Base-by-base conservation (phyloP, 2,888 invertebrate species). In the Pollenia angustigena region DNA sequence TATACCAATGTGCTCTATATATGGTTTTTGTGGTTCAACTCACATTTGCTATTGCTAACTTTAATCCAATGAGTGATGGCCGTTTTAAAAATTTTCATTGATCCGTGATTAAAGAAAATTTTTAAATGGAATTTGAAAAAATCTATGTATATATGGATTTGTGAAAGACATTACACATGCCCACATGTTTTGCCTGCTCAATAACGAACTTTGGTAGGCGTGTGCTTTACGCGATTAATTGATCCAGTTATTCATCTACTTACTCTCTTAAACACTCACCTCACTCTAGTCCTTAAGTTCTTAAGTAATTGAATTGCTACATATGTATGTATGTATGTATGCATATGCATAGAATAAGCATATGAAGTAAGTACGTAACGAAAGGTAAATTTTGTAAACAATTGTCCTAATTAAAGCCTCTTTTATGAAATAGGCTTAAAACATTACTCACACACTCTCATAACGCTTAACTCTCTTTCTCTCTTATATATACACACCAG, bases 331-430 rank as follows among this genome's bases (percentile, higher is more conserved):
- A 50, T 64, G 69, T 80, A 74, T 81, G 79, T 76, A 85, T 3
- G 3, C 9, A 18, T 54, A 10, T 4, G 18, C 23, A 23, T 54
- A 54, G 32, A 32, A 32, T 32, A 32, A 32, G 32, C 18, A 18
- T 54, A 18, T 11, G 18, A 54, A 18, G 4, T 64, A 44, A 66
- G 74, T 84, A 81, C 85, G 81, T 81, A 86, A 91, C 90, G 91
- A 90, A 91, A 91, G 91, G 90, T 89, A 91, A 90, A 91, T 90
- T 90, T 91, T 91, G 91, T 91, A 91, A 92, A 91, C 91, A 91
- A 91, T 92, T 91, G 91, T 87, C 84, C 90, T 91, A 92, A 92
- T 91, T 91, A 91, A 91, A 87, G 89, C 90, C 89, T 90, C 89
- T 89, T 91, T 89, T 90, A 90, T 90, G 91, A 90, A 90, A 91